Base-by-base conservation (phyloP, 2,888 invertebrate species). In the Maniola hyperantus region DNA sequence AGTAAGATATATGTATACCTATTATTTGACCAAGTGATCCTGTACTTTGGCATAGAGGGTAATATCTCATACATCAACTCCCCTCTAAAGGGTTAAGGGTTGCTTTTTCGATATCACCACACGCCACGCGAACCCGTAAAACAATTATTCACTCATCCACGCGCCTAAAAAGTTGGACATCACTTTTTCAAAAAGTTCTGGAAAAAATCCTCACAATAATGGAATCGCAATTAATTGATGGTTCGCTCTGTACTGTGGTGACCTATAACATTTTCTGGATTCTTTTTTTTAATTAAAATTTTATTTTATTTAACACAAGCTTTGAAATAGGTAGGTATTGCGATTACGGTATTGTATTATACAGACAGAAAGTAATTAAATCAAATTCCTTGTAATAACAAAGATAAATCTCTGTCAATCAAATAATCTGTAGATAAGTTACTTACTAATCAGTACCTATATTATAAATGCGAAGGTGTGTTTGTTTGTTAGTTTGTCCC, bases 111-210 rank as follows among this genome's bases (percentile, higher is more conserved):
- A 57, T 57, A 57, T 57, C 57, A 82, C 74, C 75, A 72, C 68
- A 76, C 76, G 69, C 64, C 20, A 73, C 68, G 76, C 73, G 39
- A 46, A 55, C 62, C 78, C 74, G 80, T 79, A 78, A 80, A 82
- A 79, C 80, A 83, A 83, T 84, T 82, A 83, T 76, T 79, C 79
- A 76, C 74, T 76, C 77, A 81, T 81, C 77, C 78, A 77, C 69
- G 72, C 61, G 72, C 69, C 66, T 69, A 80, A 80, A 81, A 76
- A 73, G 69, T 73, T 71, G 39, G 36, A 69, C 69, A 44, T 62
- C 66, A 74, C 66, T 70, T 71, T 50, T 39, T 62, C 34, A 36
- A 36, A 36, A 36, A 71, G 66, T 65, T 65, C 55, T 71, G 18
- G 33, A 36, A 68, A 64, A 66, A 46, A 67, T 26, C 46, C 39